Evolutionary conservation across 2,797 vertebrate genomes (phyloP).

Genomic region (Phylloscopus collybita): DNA sequence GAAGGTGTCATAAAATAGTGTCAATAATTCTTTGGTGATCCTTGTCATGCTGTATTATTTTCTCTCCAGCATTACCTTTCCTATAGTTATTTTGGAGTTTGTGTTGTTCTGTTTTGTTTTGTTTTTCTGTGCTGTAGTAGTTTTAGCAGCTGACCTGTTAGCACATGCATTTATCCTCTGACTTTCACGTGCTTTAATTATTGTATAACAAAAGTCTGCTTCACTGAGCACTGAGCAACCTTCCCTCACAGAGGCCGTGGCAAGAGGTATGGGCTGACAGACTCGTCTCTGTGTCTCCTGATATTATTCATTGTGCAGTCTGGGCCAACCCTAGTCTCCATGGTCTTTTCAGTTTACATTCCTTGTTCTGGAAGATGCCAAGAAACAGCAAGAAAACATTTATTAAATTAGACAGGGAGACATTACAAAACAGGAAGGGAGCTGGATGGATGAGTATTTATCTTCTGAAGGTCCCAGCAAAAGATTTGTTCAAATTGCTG

Average conservation of each 20-base stretch:
- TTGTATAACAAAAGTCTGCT: neutral
- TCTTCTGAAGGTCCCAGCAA: conserved; percentile 68
- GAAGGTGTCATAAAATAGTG: neutral
- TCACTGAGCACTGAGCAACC: neutral
- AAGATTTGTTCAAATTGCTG: conserved; percentile 20
- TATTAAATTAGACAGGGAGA: conserved; percentile 79
- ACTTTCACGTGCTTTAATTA: neutral
- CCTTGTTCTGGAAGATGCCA: conserved; percentile 77
- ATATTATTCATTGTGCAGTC: conserved; percentile 68
- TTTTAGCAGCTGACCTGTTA: neutral
- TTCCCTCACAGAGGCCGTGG: neutral
- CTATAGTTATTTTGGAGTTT: neutral
- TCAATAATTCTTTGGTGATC: neutral
- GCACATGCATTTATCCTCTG: neutral
- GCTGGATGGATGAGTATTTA: conserved; percentile 77
- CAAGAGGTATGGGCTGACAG: conserved; percentile 39
- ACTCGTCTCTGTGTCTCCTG: conserved; percentile 67
- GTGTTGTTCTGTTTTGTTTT: no score
- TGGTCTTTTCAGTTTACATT: conserved; percentile 82
- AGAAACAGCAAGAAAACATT: conserved; percentile 77
- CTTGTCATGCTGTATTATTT: neutral
- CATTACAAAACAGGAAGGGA: conserved; percentile 78
- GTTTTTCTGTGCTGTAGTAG: neutral
- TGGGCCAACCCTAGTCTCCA: conserved; percentile 69
- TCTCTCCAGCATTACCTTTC: neutral